Evolutionary conservation across 1,140 invertebrate genomes (phyloP).

Genomic region (Pachypeltis micranthus): DNA sequence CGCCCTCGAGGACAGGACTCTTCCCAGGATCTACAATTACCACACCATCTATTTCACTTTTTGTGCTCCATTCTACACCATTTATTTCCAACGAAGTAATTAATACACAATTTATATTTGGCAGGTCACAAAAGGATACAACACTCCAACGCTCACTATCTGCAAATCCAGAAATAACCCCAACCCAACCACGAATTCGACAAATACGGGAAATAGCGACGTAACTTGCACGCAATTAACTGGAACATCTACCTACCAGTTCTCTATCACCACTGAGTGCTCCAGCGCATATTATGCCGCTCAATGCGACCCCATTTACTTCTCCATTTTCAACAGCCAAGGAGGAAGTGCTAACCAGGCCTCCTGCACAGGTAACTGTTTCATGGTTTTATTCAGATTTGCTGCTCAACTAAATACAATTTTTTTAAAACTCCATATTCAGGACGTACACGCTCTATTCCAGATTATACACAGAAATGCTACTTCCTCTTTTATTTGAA

Average conservation of each 20-base stretch:
- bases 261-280: background rate
- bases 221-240: constrained; percentile 6
- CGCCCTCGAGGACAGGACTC: too few species aligned
- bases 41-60: background rate
- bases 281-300: constrained; percentile 2
- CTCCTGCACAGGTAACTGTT: background rate
- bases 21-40: too few species aligned
- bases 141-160: background rate
- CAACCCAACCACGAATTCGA: constrained; percentile 9
- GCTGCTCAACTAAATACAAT: background rate
- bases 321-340: constrained; percentile 13
- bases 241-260: background rate
- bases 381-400: background rate
- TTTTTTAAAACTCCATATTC: background rate
- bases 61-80: background rate
- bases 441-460: background rate
- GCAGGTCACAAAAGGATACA: background rate
- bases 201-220: background rate
- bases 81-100: background rate
- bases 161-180: constrained; percentile 16
- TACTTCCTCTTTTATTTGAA: background rate
- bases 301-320: constrained; percentile 16
- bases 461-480: background rate
- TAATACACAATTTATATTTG: background rate
- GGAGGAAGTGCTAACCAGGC: background rate